Evolutionary conservation across 1,140 invertebrate species (phyloP).

Genomic region (Apis cerana): DNA sequence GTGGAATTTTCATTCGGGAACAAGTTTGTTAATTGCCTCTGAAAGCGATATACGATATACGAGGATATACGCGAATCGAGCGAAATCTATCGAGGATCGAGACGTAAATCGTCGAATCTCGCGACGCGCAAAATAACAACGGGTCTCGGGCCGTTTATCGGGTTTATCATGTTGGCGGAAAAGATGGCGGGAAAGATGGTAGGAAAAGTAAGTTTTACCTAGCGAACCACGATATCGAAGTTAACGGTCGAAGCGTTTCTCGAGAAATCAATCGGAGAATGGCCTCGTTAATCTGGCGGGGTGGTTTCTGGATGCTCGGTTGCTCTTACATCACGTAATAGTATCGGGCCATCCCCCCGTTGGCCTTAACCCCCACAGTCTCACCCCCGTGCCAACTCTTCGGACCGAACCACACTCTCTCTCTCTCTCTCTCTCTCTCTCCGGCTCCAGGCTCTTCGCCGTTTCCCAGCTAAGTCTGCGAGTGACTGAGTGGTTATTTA

Average conservation of each 20-base stretch:
- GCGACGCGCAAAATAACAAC: background rate
- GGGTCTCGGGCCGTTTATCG: background rate
- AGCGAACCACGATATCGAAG: conserved; percentile 57
- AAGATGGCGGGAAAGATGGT: conserved; percentile 1
- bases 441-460: conserved; percentile 40
- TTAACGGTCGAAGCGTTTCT: conserved; percentile 70
- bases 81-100: background rate
- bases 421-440: conserved; percentile 10
- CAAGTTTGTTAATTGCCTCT: background rate
- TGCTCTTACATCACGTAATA: conserved; percentile 79
- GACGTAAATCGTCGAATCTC: background rate
- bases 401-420: conserved; percentile 31
- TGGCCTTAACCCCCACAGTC: conserved; percentile 47
- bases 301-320: conserved; percentile 76
- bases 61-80: background rate
- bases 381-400: conserved; percentile 23
- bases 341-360: conserved; percentile 71
- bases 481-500: conserved; percentile 82
- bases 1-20: background rate
- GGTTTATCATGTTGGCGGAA: too few species aligned
- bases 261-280: conserved; percentile 80
- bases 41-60: background rate
- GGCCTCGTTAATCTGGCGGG: conserved; percentile 79
- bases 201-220: conserved; percentile 49
- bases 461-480: conserved; percentile 72